A percentile compares a stretch with the other conserved stretches of the same genome.
Evolutionary conservation across 1,140 invertebrate species (phyloP).

Genomic region (Helicorthomorpha holstii): DNA sequence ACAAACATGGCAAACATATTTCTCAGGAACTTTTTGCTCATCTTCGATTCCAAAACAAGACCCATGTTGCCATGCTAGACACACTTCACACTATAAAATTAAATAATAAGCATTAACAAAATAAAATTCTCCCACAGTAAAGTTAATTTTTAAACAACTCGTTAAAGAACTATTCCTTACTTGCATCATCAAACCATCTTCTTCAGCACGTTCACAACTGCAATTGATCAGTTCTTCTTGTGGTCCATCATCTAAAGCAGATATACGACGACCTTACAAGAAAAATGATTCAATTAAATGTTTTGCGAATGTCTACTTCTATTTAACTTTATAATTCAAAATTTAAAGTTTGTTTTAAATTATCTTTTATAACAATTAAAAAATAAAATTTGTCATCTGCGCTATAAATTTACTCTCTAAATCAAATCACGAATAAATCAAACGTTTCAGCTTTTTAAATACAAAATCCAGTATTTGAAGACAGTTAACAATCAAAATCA

Average conservation of each 20-base stretch:
- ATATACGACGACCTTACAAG: too few relatives aligned
- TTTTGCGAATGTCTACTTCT: too few relatives aligned
- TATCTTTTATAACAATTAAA: too few relatives aligned
- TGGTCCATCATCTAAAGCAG: conserved; percentile 6
- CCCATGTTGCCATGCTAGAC: conserved; percentile 87
- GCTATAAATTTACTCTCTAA: too few relatives aligned
- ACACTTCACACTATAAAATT: conserved; percentile 63
- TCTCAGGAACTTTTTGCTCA: conserved; percentile 66
- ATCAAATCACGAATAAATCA: too few relatives aligned
- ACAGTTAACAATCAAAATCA: too few relatives aligned
- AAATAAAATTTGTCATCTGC: too few relatives aligned
- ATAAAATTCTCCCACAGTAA: not conserved
- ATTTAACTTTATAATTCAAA: too few relatives aligned
- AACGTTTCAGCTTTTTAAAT: too few relatives aligned
- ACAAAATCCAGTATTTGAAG: too few relatives aligned
- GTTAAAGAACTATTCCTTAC: conserved; percentile 15
- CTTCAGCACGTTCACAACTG: conserved; percentile 59
- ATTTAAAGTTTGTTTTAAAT: too few relatives aligned
- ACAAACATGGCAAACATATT: conserved; percentile 77
- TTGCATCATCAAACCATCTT: conserved; percentile 80
- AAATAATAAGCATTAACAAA: conserved; percentile 2
- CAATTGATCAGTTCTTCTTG: conserved; percentile 73
- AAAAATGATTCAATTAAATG: too few relatives aligned
- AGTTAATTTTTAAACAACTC: not conserved
- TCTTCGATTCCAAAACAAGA: conserved; percentile 64